Base-by-base conservation (phyloP, 2,797 vertebrate genomes). In the Sebastiscus tertius region DNA sequence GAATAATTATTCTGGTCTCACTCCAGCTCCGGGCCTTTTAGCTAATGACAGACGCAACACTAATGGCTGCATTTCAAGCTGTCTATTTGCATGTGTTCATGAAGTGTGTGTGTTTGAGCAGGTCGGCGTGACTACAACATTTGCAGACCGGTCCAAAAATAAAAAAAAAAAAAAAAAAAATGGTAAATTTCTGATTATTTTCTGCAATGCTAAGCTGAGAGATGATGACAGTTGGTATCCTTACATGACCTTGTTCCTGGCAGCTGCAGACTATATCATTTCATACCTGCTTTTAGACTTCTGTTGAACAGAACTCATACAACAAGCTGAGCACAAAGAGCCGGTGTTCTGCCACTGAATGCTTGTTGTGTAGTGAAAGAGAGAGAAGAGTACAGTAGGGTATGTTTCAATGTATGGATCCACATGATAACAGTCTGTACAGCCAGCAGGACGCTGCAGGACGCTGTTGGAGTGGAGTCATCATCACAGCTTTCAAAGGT, bases 21-120 rank as follows among this genome's bases (percentile, higher is more conserved):
- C 69, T 92, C 86, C 90, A 91, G 87, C 90, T 91, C 71, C 52
- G 16, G 88, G 88, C 89, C 86, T 92, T 91, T 92, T 89, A 93
- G 89, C 76, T 93, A 88, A 93, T 90, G 90, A 90, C 83, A 84
- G 70, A 46, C 71, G 26, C 80, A 66, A 59, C 81, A 58, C 67
- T 72, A 18, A 89, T 83, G 79, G 87, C 82, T 67, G 10, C 52
- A 77, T 86, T 87, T 88, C 87, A 82, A 83, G 64, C 76, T 59
- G 81, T 56, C 54, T 81, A 56, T 81, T 75, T 70, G 56, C 81
- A 78, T 76, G 65, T 69, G 49, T 27, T 22, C 59, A 27, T 14
- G 70, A 72, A 36, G 58, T 3, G 31, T 68, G 31, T 68, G 64
- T 46, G 54, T 62, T 26, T 60, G n/a, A 49, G 63, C 12, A 61